Base-by-base conservation (phyloP, 2,888 invertebrate species). In the Zonitis immaculata region DNA sequence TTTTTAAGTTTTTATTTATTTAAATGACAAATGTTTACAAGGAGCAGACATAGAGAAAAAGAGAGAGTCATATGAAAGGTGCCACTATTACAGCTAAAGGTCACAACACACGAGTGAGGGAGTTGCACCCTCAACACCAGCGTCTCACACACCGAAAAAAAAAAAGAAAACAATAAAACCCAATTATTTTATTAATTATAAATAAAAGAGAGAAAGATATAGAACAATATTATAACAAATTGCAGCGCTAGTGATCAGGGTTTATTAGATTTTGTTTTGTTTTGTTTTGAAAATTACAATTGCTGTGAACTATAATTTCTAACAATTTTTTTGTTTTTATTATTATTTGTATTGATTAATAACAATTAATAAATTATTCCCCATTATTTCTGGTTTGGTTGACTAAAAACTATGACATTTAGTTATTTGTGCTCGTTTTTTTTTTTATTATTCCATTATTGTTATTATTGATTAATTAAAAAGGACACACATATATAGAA, bases 21-120 rank as follows among this genome's bases (percentile, higher is more conserved):
- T 47, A 58, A 61, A 39, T 39, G 39, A 20, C 18, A 39, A 39
- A 18, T 60, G 51, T 65, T 39, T 65, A 68, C 69, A 68, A 69
- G 66, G 73, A 72, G 69, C 69, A 65, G 70, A 71, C 70, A 72
- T 67, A 70, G 66, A 71, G 68, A 67, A n/a, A n/a, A n/a, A n/a
- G n/a, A n/a, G n/a, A n/a, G n/a, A n/a, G n/a, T n/a, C n/a, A n/a
- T n/a, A n/a, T n/a, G n/a, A n/a, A 61, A 57, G 67, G 70, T 71
- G 70, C 70, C 66, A 64, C 67, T 69, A n/a, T n/a, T n/a, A n/a
- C n/a, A 60, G 55, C 59, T 63, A 63, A 51, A 64, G 67, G 64
- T 68, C 72, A 72, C 71, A 71, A 70, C 72, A 71, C 71, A 70
- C 69, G 72, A 71, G 70, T 68, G 71, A 72, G 69, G 66, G 63